Conservation (phyloP, 2,888 invertebrate genomes). For the Ectemnius cavifrons region DNA sequence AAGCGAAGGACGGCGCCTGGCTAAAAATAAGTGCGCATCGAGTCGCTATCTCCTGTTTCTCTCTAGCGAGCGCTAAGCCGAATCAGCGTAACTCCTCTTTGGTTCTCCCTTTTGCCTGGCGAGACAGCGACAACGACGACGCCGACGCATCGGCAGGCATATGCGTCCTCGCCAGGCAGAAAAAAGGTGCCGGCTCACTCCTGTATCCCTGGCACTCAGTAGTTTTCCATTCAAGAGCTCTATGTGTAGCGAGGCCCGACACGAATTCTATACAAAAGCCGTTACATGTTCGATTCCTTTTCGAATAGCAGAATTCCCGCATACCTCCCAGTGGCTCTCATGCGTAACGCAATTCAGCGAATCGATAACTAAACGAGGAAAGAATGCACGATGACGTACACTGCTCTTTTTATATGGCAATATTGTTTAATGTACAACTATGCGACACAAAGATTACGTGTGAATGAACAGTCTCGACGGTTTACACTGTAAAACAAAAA, state of each 20-base stretch:
- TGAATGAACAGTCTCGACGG: too few species aligned
- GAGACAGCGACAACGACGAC: conserved; percentile 9
- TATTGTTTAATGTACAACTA: background rate
- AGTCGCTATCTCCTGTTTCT: conserved; percentile 68
- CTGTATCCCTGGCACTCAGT: conserved; percentile 17
- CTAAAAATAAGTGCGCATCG: conserved; percentile 68
- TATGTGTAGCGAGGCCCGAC: conserved; percentile 14
- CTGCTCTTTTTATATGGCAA: background rate
- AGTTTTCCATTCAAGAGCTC: conserved; percentile 43
- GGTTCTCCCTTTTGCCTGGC: conserved; percentile 35
- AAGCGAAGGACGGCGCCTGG: conserved; percentile 67
- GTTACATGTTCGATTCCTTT: conserved; percentile 43
- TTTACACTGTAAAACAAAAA: too few species aligned
- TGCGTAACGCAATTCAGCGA: background rate
- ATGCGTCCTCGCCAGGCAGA: conserved; percentile 22
- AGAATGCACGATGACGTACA: background rate
- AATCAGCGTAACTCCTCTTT: conserved; percentile 25
- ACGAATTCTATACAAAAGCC: conserved; percentile 34
- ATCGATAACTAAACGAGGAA: conserved; percentile 11
- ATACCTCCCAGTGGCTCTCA: conserved; percentile 62
- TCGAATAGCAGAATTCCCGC: conserved; percentile 43
- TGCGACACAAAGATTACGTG: background rate
- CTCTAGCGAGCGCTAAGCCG: conserved; percentile 39
- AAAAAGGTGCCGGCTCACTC: conserved; percentile 5
- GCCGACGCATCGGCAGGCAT: conserved; percentile 7